phyloP scores from a whole-genome alignment of 2,113 vertebrate genomes.

The Petrocephalus zakoni region DNA sequence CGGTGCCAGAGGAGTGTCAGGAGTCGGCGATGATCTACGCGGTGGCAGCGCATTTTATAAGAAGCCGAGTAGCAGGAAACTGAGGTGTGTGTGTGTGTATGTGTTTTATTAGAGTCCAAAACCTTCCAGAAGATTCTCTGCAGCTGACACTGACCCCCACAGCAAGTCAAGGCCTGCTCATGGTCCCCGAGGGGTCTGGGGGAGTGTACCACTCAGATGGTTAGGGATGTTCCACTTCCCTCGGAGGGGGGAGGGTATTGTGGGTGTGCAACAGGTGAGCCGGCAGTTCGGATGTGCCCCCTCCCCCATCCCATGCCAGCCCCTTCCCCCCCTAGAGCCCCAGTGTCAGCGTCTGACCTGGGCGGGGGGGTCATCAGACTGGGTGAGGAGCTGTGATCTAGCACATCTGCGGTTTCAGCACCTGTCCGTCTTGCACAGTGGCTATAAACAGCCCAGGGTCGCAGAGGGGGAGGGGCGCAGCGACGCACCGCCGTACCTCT shows the following conservation, averaged over 20 bases:
- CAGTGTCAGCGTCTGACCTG: conserved; percentile 18
- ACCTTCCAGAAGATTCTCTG: conserved; percentile 10
- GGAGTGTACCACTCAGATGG: not conserved
- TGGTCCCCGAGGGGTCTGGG: not conserved
- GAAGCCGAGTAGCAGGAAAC: not conserved
- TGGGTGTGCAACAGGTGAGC: conserved; percentile 12
- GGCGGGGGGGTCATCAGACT: conserved; percentile 15
- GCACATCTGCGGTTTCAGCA: conserved; percentile 41
- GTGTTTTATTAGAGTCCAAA: not conserved
- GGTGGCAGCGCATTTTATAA: not conserved
- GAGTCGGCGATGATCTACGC: not conserved
- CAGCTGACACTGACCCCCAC: not conserved
- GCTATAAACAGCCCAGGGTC: conserved; percentile 37
- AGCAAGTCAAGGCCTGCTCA: conserved; percentile 1
- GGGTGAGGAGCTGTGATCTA: conserved; percentile 25
- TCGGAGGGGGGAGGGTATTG: not conserved
- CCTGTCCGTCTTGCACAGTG: conserved; percentile 36
- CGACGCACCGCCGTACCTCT: not conserved
- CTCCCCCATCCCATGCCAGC: not conserved
- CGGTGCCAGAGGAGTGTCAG: not conserved
- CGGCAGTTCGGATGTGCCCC: not conserved
- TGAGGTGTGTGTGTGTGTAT: not conserved
- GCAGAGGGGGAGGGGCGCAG: not conserved
- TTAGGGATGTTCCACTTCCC: conserved; percentile 7
- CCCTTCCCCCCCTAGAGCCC: not conserved